Conservation (phyloP, 2,797 vertebrate genomes). For the Halcyon chelicuti region DNA sequence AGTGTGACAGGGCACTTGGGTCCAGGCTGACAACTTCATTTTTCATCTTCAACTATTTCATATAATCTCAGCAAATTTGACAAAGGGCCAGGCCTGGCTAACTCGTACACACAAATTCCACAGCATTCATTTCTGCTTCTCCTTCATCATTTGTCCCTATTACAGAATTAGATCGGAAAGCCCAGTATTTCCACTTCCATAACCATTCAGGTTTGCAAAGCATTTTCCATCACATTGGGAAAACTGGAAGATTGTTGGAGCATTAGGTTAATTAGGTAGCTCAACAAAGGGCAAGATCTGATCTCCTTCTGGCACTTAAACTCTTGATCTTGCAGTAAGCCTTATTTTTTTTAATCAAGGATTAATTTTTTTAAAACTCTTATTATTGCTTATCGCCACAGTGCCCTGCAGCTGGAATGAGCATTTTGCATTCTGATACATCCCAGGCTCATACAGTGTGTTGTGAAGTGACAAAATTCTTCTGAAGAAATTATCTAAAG, state of each 20-base stretch:
- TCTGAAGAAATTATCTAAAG: neutral
- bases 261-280: neutral
- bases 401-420: neutral
- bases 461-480: neutral
- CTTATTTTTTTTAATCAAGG: neutral
- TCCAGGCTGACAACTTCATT: neutral
- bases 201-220: neutral
- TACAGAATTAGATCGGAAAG: neutral
- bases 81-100: neutral
- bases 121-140: neutral
- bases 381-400: neutral
- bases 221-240: neutral
- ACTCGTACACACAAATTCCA: neutral
- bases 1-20: neutral
- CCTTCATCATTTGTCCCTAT: neutral
- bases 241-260: neutral
- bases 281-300: neutral
- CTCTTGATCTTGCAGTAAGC: neutral
- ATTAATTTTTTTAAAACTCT: neutral
- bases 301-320: neutral
- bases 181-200: neutral
- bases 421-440: neutral
- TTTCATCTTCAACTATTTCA: neutral
- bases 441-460: neutral
- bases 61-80: neutral